Evolutionary conservation across 2,113 vertebrate genomes (phyloP), one percentile per base, ranked within the genome.

Genomic region (Osmerus eperlanus): DNA sequence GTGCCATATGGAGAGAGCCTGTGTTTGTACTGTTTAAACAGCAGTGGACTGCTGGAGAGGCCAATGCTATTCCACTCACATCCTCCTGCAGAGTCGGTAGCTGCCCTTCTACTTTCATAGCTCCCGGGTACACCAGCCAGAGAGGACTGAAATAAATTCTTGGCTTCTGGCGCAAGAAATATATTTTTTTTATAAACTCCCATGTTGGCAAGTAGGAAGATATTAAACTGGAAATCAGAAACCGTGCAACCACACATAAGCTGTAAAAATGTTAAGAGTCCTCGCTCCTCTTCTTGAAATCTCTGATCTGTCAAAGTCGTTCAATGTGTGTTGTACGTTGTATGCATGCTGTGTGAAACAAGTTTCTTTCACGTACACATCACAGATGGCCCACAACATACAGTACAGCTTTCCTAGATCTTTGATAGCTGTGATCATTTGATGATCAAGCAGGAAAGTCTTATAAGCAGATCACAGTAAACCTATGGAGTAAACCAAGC

Each of bases 61-160:
- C 70, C 79, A 76, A 51, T 71, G 74, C 69, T 84, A 91, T 91
- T 91, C 89, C 55, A 72, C 84, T 91, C 89, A 89, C 91, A 91
- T 90, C 84, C 84, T 87, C 81, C 84, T 91, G 91, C 86, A 25
- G 87, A 86, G 85, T 87, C 79, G 86, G 76, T 84, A 78, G 78
- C 75, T 85, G 70, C 72, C 61, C 71, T 82, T 70, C 84, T 78
- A 25, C 76, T 84, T 73, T 78, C 76, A 68, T 67, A 52, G 76
- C 62, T 79, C 71, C 69, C 65, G 72, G 67, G 83, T 67, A 72
- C 68, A 77, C 41, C 41, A 52, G 36, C 4, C 51, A 51, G 36
- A 65, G 64, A 41, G 8, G 41, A 65, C n/a, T 14, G 41, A 51
- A 51, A 65, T 41, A 25, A 9, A 47, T 41, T 61, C 2, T 15